Conservation (phyloP, 2,888 invertebrate genomes). For the Torymus aiolomorphi region DNA sequence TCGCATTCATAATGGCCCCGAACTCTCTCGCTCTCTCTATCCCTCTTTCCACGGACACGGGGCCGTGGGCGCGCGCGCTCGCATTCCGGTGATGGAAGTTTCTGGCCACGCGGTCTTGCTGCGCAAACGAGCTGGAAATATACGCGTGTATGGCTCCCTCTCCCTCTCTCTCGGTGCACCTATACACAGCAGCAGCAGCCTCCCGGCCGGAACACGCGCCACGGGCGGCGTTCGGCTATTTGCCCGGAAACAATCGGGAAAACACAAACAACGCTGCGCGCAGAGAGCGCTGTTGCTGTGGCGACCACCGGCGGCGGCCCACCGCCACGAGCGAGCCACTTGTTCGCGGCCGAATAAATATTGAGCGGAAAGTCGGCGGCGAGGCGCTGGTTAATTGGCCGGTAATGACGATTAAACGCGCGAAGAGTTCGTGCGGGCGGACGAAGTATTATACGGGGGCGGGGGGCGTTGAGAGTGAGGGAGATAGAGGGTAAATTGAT, state of each 20-base stretch:
- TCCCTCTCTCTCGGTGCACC: too few relatives aligned
- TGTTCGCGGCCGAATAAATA: conserved; percentile 51
- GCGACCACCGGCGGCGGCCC: too few relatives aligned
- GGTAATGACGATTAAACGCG: conserved; percentile 52
- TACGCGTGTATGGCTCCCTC: not conserved
- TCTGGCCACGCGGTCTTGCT: not conserved
- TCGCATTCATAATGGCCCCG: too few relatives aligned
- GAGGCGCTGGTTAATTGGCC: conserved; percentile 48
- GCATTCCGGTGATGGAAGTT: conserved; percentile 32
- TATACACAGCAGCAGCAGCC: not conserved
- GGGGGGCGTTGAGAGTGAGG: too few relatives aligned
- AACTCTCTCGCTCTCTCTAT: too few relatives aligned
- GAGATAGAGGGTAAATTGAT: too few relatives aligned
- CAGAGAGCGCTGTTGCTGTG: not conserved
- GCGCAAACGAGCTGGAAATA: conserved; percentile 39
- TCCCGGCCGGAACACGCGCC: not conserved
- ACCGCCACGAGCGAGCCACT: conserved; percentile 16
- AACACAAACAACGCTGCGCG: conserved; percentile 43
- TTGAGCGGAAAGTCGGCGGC: conserved; percentile 38
- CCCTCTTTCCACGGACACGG: too few relatives aligned
- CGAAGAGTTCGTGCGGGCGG: conserved; percentile 14
- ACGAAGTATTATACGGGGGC: too few relatives aligned
- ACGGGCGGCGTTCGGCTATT: conserved; percentile 36
- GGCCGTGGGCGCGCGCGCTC: too few relatives aligned
- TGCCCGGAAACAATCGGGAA: conserved; percentile 51